phyloP scores from a whole-genome alignment of 2,888 invertebrate genomes.

The Caenorhabditis macrosperma region DNA sequence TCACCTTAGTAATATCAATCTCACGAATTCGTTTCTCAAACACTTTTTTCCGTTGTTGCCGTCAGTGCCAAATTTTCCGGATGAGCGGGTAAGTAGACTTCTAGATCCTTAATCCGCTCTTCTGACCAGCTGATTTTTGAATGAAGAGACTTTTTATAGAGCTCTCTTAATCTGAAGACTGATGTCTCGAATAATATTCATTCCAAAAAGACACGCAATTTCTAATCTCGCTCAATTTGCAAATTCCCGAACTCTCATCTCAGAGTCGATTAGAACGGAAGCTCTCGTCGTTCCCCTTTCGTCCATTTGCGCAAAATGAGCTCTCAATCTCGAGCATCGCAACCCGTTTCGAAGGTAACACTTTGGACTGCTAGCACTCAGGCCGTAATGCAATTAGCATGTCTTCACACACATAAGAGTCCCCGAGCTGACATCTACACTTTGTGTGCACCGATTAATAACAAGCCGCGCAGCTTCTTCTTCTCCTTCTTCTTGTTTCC shows the following conservation, averaged over 20 bases:
- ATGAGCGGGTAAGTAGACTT: conserved; percentile 37
- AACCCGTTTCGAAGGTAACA: conserved; percentile 40
- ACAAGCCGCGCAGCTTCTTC: conserved; percentile 16
- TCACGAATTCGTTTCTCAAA: neutral
- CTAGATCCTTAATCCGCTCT: conserved; percentile 20
- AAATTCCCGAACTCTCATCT: conserved; percentile 5
- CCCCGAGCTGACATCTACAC: conserved; percentile 42
- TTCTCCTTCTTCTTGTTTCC: conserved; percentile 5
- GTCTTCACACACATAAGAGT: conserved; percentile 16
- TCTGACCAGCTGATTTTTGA: conserved; percentile 21
- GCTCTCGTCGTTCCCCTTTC: conserved; percentile 33
- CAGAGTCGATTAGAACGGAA: conserved; percentile 19
- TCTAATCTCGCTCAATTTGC: conserved; percentile 13
- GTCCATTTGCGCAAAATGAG: conserved; percentile 45
- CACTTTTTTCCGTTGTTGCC: conserved; percentile 19
- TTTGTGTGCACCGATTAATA: conserved; percentile 45
- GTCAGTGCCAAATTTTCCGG: conserved; percentile 45
- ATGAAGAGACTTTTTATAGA: neutral
- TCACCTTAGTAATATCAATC: conserved; percentile 31
- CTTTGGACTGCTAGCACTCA: conserved; percentile 32
- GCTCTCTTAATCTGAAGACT: no score
- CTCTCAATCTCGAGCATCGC: conserved; percentile 24
- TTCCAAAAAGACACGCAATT: no score
- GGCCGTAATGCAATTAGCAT: conserved; percentile 49
- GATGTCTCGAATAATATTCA: no score